Evolutionary conservation across 1,140 invertebrate species (phyloP).

Genomic region (Cryptotermes secundus): DNA sequence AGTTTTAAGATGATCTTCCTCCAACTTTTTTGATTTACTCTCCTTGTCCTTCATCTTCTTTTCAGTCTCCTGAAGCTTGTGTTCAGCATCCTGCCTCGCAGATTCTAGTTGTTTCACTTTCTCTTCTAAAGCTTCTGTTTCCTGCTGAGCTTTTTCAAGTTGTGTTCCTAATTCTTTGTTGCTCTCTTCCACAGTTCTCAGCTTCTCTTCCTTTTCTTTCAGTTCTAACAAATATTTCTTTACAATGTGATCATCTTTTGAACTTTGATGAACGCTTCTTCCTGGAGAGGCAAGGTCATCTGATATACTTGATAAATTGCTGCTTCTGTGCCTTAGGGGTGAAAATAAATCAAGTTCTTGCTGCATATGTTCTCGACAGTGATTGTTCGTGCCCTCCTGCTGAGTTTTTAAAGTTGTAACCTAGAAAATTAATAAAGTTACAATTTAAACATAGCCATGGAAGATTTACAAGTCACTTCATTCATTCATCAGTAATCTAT

Average conservation of each 20-base stretch:
- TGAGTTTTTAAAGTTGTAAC: neutral
- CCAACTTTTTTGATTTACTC: slow-evolving; percentile 41
- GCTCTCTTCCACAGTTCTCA: neutral
- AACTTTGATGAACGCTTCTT: neutral
- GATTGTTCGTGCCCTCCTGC: neutral
- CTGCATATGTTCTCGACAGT: neutral
- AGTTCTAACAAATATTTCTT: neutral
- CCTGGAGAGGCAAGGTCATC: neutral
- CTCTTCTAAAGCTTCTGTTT: slow-evolving; percentile 33
- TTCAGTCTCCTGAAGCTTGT: slow-evolving; percentile 44
- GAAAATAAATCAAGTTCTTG: slow-evolving; percentile 9
- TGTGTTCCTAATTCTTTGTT: neutral
- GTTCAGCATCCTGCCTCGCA: slow-evolving; percentile 33
- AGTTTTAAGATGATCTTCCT: slow-evolving; percentile 43
- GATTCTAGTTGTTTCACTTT: slow-evolving; percentile 31
- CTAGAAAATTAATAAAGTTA: neutral
- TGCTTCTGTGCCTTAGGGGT: neutral
- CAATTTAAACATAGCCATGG: neutral
- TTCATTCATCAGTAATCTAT: too few species aligned
- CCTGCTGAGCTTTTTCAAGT: slow-evolving; percentile 14
- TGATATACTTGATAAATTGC: neutral
- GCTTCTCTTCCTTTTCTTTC: neutral
- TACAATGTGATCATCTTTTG: neutral
- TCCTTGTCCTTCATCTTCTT: slow-evolving; percentile 44
- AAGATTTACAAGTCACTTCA: neutral